Percentiles rank a stretch among this genome's conserved stretches.
These are phyloP conservation scores for Gerris buenoi DNA, from an alignment of 1,140 invertebrate species.

Conservation along the genomic window DNA sequence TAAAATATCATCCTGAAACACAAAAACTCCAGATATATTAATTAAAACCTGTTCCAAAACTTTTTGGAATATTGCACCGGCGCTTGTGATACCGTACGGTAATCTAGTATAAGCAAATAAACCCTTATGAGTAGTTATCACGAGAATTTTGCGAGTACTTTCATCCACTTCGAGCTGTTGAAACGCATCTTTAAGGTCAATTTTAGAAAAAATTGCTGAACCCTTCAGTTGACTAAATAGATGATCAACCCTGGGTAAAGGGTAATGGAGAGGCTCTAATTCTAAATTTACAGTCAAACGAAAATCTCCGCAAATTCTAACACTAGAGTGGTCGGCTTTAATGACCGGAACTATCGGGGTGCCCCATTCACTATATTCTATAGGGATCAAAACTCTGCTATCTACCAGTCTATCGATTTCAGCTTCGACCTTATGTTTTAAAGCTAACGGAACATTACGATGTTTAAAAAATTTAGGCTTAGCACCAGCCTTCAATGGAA, in stretches of 20 bases:
- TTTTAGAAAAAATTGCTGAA: conserved; percentile 3
- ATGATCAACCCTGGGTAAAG: conserved; percentile 2
- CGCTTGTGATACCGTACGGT: conserved; percentile 2
- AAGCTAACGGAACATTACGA: neutral
- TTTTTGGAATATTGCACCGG: conserved; percentile 1
- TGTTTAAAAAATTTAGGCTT: neutral
- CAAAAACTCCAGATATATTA: neutral
- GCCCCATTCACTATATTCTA: conserved; percentile 4
- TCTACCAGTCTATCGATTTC: neutral
- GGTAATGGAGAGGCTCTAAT: neutral
- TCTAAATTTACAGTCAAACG: conserved; percentile 1
- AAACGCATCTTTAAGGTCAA: conserved; percentile 5
- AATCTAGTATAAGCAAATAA: conserved; percentile 3
- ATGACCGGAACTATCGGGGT: conserved; percentile 4
- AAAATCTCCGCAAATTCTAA: conserved; percentile 9
- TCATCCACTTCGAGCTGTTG: conserved; percentile 3
- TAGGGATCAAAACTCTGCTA: neutral
- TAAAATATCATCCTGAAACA: conserved; percentile 13
- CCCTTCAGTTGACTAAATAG: neutral
- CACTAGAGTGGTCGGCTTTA: neutral
- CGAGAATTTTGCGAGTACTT: neutral
- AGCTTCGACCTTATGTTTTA: conserved; percentile 4
- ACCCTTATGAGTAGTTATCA: conserved; percentile 4
- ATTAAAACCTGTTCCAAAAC: conserved; percentile 1
- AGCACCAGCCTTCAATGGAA: neutral